Evolutionary conservation across 2,797 vertebrate genomes (phyloP).

Genomic region (Epinephelus malabaricus): DNA sequence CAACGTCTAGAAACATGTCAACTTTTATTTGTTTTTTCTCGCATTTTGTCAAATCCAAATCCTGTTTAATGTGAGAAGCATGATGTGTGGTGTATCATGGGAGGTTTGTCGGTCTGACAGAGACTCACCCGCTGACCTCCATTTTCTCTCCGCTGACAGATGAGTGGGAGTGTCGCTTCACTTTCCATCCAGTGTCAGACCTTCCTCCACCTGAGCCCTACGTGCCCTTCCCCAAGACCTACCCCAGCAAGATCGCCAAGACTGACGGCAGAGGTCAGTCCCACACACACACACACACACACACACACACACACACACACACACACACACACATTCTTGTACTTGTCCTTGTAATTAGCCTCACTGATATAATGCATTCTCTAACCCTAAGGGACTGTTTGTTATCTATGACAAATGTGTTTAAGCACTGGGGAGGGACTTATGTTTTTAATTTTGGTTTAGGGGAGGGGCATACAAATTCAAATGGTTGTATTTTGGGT

Average conservation of each 20-base stretch:
- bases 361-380: too few species aligned
- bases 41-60: too few species aligned
- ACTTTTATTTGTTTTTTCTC: not conserved
- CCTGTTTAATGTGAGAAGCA: too few species aligned
- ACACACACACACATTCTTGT: not conserved
- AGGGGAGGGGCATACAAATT: too few species aligned
- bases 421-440: too few species aligned
- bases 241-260: slow-evolving; percentile 94
- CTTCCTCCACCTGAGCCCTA: slow-evolving; percentile 96
- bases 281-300: not conserved
- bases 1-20: not conserved
- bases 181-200: slow-evolving; percentile 94
- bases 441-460: too few species aligned
- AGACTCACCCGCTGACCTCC: not conserved
- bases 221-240: slow-evolving; percentile 90
- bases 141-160: slow-evolving; percentile 81
- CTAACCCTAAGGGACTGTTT: too few species aligned
- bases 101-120: not conserved
- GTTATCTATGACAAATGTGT: too few species aligned
- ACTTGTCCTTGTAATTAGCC: too few species aligned
- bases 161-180: slow-evolving; percentile 96
- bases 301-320: not conserved
- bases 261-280: slow-evolving; percentile 89
- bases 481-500: too few species aligned
- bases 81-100: not conserved